Evolutionary conservation across 2,888 invertebrate genomes (phyloP).

Genomic region (Sympetrum striolatum): DNA sequence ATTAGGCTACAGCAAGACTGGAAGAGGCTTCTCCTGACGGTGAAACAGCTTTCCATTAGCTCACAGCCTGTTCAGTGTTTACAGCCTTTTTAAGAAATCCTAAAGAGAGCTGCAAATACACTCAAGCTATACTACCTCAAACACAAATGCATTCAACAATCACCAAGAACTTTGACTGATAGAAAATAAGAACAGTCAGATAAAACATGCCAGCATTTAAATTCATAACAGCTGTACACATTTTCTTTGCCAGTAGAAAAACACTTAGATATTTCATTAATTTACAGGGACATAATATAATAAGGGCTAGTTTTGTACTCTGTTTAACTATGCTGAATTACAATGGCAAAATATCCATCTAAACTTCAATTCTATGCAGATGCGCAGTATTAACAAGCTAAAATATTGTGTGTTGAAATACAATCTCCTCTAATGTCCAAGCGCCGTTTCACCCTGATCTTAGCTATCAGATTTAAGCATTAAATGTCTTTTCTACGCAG

Average conservation of each 20-base stretch:
- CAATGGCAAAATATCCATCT: slow-evolving; percentile 39
- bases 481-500: slow-evolving; percentile 42
- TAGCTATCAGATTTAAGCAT: slow-evolving; percentile 30
- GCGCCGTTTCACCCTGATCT: slow-evolving; percentile 31
- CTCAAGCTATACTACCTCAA: slow-evolving; percentile 33
- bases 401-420: slow-evolving; percentile 32
- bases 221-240: slow-evolving; percentile 35
- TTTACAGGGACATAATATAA: slow-evolving; percentile 34
- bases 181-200: slow-evolving; percentile 34
- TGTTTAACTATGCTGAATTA: slow-evolving; percentile 32
- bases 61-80: slow-evolving; percentile 28
- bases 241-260: slow-evolving; percentile 11
- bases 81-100: slow-evolving; percentile 10
- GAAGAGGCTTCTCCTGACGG: slow-evolving; percentile 28
- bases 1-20: slow-evolving; percentile 34
- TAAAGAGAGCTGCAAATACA: slow-evolving; percentile 12
- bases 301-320: slow-evolving; percentile 38
- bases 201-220: slow-evolving; percentile 34
- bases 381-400: slow-evolving; percentile 30
- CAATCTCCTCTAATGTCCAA: slow-evolving; percentile 25
- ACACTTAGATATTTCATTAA: slow-evolving; percentile 38
- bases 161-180: slow-evolving; percentile 30
- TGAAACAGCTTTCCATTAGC: slow-evolving; percentile 40
- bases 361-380: slow-evolving; percentile 25
- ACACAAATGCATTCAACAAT: slow-evolving; percentile 40